Conservation (phyloP, 2,113 vertebrate genomes). For the Varanus komodoensis region DNA sequence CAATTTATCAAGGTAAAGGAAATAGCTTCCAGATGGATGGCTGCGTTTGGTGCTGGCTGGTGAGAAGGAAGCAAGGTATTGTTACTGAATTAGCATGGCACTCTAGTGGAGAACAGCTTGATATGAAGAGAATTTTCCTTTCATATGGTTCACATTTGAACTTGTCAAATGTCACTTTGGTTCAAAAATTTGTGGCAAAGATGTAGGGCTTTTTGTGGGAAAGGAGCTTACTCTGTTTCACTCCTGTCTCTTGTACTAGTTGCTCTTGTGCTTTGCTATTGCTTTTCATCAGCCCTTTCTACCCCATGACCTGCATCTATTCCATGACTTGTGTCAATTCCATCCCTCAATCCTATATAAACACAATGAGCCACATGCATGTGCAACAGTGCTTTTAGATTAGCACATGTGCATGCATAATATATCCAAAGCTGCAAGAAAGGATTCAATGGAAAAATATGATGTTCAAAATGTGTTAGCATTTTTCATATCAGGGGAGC, state of each 20-base stretch:
- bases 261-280: conserved; percentile 32
- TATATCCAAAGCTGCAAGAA: not conserved
- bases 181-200: conserved; percentile 65
- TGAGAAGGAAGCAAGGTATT: conserved; percentile 72
- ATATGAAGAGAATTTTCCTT: conserved; percentile 65
- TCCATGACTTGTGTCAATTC: conserved; percentile 15
- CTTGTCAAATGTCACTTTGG: conserved; percentile 72
- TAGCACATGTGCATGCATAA: not conserved
- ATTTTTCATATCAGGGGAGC: not conserved
- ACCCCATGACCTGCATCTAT: conserved; percentile 18
- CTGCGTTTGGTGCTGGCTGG: conserved; percentile 69
- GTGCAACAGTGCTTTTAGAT: conserved; percentile 5
- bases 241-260: conserved; percentile 37
- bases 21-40: conserved; percentile 74
- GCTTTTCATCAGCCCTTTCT: not conserved
- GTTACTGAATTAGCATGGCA: conserved; percentile 73
- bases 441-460: not conserved
- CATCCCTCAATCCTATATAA: conserved; percentile 3
- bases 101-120: conserved; percentile 61
- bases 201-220: conserved; percentile 29
- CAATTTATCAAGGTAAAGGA: conserved; percentile 74
- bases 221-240: conserved; percentile 52
- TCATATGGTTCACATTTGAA: conserved; percentile 77
- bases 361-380: conserved; percentile 22
- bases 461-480: not conserved